Evolutionary conservation across 2,113 vertebrate species (phyloP).

Genomic region (Holacanthus passer): DNA sequence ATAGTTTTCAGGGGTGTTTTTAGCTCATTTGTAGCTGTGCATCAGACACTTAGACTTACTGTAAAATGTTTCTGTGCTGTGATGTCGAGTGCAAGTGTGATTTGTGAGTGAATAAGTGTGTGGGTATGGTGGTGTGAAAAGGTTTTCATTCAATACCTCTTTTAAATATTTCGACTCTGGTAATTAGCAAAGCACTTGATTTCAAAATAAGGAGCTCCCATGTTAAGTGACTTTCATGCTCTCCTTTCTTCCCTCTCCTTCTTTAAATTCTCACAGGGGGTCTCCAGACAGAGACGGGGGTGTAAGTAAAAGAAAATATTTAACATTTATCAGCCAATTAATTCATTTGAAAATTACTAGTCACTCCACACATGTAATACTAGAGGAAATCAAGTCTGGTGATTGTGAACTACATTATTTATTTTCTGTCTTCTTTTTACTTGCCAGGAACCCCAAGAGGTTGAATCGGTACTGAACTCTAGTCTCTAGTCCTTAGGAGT

Average conservation of each 20-base stretch:
- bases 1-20: background rate
- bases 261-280: slow-evolving; percentile 85
- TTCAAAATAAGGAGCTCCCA: slow-evolving; percentile 27
- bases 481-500: slow-evolving; percentile 39
- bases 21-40: background rate
- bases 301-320: slow-evolving; percentile 87
- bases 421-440: slow-evolving; percentile 61
- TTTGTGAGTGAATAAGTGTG: slow-evolving; percentile 21
- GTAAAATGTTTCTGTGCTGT: background rate
- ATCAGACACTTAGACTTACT: background rate
- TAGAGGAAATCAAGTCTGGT: slow-evolving; percentile 9
- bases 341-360: slow-evolving; percentile 19
- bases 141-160: slow-evolving; percentile 9
- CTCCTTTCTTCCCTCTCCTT: slow-evolving; percentile 15
- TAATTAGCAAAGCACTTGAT: slow-evolving; percentile 50
- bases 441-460: slow-evolving; percentile 79
- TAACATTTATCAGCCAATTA: background rate
- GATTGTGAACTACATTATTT: slow-evolving; percentile 18
- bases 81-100: background rate
- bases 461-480: slow-evolving; percentile 81
- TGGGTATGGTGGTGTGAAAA: background rate
- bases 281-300: slow-evolving; percentile 96
- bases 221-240: slow-evolving; percentile 33
- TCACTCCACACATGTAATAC: accelerated
- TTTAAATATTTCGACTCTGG: slow-evolving; percentile 8